Evolutionary conservation across 2,888 invertebrate species (phyloP).

Genomic region (Resseliella maxima): DNA sequence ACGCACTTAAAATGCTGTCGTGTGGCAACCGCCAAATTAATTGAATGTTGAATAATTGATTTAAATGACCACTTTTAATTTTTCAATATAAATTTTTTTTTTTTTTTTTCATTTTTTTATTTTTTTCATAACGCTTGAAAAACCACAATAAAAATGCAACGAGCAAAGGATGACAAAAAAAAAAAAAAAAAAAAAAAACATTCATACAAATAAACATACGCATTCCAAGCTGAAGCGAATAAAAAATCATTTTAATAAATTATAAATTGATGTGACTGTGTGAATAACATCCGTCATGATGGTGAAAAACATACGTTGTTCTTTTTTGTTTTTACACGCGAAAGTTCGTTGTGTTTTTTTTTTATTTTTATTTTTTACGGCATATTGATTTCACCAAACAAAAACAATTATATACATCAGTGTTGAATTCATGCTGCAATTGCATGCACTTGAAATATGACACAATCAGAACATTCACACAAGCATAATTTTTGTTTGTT

Average conservation of each 20-base stretch:
- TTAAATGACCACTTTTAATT: slow-evolving; percentile 46
- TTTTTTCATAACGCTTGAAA: neutral
- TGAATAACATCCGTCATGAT: neutral
- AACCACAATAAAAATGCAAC: neutral
- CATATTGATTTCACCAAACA: neutral
- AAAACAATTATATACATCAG: neutral
- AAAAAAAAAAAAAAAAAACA: neutral
- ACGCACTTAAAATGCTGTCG: neutral
- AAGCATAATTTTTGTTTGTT: neutral
- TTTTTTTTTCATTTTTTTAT: too few relatives aligned
- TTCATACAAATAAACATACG: neutral
- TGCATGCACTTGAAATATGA: neutral
- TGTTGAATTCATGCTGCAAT: neutral
- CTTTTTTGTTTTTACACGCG: neutral
- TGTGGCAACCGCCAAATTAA: slow-evolving; percentile 12
- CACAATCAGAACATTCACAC: neutral
- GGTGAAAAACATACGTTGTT: neutral
- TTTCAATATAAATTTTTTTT: neutral
- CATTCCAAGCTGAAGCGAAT: neutral
- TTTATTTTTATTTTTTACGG: neutral
- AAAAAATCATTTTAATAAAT: slow-evolving; percentile 44
- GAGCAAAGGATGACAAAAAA: too few relatives aligned
- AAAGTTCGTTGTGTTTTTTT: too few relatives aligned
- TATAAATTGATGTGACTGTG: slow-evolving; percentile 7
- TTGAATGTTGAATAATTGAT: slow-evolving; percentile 41